Base-by-base conservation (phyloP, 1,140 invertebrate species). In the Sycophaga agraensis region DNA sequence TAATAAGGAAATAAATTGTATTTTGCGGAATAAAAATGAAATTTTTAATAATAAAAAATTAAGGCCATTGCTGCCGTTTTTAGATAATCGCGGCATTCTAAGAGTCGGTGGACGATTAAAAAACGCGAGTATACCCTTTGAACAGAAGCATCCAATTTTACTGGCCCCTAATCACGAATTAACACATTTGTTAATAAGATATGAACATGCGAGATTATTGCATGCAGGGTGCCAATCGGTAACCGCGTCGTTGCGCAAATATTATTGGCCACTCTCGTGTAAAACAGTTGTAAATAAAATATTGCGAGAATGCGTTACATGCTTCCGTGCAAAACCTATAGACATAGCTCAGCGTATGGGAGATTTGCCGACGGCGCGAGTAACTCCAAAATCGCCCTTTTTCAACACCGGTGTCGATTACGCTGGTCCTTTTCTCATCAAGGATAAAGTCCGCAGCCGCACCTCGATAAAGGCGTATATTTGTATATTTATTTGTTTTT, bases 401-500 rank as follows among this genome's bases (percentile, higher is more conserved):
- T 39, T 8, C 7, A 37, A 19, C 6, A 12, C 5, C 16, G 46
- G 46, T 0, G 46, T 49, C 3, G 46, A 49, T 16, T 49, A 28
- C n/a, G 22, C 46, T 22, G 49, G 31, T 7, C 4, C 49, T 1
- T 51, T 37, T 14, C n/a, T 51, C 14, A 7, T 37, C 3, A 51
- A 37, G n/a, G 31, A 51, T 26, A 51, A 35, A 12, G 2, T 12
- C 2, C 31, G 34, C 2, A 19, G 16, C 5, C 14, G 31, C 8
- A 21, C 14, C 7, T 2, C 22, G 5, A 39, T 22, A 6, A 51
- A 51, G 21, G 28, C 49, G 1, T 51, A 51, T 12, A n/a, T 26
- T 11, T 51, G 49, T 17, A 28, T 51, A n/a, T 51, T 51, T 21
- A 34, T 51, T 21, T 39, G 49, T 37, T 34, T 51, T 21, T 31